Conservation (phyloP, 2,797 vertebrate species). For the Mallotus villosus region DNA sequence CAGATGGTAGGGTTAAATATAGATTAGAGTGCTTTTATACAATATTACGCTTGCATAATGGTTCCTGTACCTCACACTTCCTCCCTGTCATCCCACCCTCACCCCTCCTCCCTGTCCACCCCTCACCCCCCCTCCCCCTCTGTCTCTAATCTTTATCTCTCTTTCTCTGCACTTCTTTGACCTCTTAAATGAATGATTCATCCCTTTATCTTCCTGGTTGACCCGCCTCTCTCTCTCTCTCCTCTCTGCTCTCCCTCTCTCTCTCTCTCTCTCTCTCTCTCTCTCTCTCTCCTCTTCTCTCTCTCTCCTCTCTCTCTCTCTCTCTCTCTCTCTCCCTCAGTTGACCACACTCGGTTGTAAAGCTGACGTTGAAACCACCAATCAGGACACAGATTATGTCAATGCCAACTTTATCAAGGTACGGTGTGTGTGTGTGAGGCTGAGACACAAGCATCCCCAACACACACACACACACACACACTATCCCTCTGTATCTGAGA, state of each 20-base stretch:
- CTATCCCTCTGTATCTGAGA: too few relatives aligned
- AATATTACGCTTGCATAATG: background rate
- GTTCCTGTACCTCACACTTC: too few relatives aligned
- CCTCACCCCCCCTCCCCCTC: background rate
- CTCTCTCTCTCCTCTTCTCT: background rate
- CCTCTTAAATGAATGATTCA: background rate
- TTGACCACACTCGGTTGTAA: slow-evolving; percentile 95
- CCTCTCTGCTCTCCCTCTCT: too few relatives aligned
- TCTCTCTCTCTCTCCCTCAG: slow-evolving; percentile 57
- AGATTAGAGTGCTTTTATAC: background rate
- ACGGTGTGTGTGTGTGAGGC: slow-evolving; percentile 21
- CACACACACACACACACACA: background rate
- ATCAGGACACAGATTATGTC: slow-evolving; percentile 88
- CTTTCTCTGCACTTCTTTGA: slow-evolving; percentile 12
- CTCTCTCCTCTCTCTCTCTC: slow-evolving; percentile 23
- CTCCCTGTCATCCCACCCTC: slow-evolving; percentile 35
- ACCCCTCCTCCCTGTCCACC: background rate
- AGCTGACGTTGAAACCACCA: slow-evolving; percentile 81
- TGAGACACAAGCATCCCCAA: too few relatives aligned
- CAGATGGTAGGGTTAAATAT: background rate
- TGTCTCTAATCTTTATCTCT: slow-evolving; percentile 43
- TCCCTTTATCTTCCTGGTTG: background rate
- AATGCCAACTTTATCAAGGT: slow-evolving; percentile 98
- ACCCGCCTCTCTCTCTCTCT: too few relatives aligned
- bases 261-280: background rate